Evolutionary conservation across 2,113 vertebrate genomes (phyloP), one percentile per base, ranked within the genome.

Genomic region (Neolamprologus sp.): DNA sequence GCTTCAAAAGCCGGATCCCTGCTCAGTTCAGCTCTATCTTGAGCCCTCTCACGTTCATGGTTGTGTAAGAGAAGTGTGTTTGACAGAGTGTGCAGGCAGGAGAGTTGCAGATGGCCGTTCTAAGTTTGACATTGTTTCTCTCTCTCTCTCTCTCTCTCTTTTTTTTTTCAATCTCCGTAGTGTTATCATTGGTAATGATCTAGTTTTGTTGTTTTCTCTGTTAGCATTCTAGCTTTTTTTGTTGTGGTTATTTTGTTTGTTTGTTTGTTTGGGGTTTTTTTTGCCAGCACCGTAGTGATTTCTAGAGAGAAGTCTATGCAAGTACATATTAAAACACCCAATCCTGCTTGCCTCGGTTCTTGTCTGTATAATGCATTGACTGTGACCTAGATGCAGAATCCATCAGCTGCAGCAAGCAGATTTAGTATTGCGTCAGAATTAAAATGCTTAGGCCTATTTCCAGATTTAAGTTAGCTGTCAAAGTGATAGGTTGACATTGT

Each of bases 1-100:
- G 92, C 93, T 96, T 96, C 95, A 94, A 94, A 95, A 95, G 93
- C 93, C 65, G 19, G 84, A 95, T 96, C 94, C 94, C 92, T 95
- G 85, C 93, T 90, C 93, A 23, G 78, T 94, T 87, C 71, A 75
- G 86, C 93, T 93, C 91, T 94, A 93, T 95, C 92, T 95, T 87
- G 89, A 93, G 90, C 92, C 91, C 86, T 92, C 94, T 94, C 92
- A 93, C 88, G 90, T 96, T 95, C 84, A 83, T 81, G n/a, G 54
- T 91, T 92, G 87, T 93, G 88, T 93, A 93, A 95, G 87, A 91
- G 88, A 86, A 94, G 89, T 87, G 86, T 85, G 55, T 92, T 93
- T 81, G 89, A 80, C 84, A 84, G 80, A 85, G 87, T 90, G 73
- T 84, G 63, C 85, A 35, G 33, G 45, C 49, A 84, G 45, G 14